Evolutionary conservation across 2,888 invertebrate species (phyloP).

Genomic region (Agrotis exclamationis): DNA sequence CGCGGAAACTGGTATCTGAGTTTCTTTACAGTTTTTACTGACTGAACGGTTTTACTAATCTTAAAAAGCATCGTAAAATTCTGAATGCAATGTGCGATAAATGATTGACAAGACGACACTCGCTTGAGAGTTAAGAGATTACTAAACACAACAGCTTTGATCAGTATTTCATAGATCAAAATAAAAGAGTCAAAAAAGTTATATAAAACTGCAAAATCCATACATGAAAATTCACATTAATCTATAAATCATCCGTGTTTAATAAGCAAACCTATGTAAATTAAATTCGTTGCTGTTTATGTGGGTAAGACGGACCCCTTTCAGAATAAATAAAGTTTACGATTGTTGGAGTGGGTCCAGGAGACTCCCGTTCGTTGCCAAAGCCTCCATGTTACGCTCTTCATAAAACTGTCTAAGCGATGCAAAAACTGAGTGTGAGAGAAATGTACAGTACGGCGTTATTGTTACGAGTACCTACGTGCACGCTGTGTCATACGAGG

Average conservation of each 20-base stretch:
- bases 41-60: too few relatives aligned
- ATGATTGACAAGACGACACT: not conserved
- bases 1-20: slow-evolving; percentile 39
- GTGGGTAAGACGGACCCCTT: slow-evolving; percentile 40
- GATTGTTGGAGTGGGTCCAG: slow-evolving; percentile 73
- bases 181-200: not conserved
- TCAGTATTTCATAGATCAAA: not conserved
- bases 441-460: not conserved
- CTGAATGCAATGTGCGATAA: not conserved
- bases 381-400: slow-evolving; percentile 8
- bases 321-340: slow-evolving; percentile 68
- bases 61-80: too few relatives aligned
- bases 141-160: not conserved
- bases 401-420: slow-evolving; percentile 5
- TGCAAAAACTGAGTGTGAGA: not conserved
- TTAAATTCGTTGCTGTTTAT: slow-evolving; percentile 11
- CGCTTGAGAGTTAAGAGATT: not conserved
- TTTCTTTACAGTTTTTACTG: slow-evolving; percentile 59
- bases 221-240: not conserved
- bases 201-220: slow-evolving; percentile 3
- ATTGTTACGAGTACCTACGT: not conserved
- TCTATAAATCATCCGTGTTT: slow-evolving; percentile 4
- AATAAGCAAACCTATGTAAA: not conserved
- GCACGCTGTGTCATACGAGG: not conserved
- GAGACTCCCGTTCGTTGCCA: slow-evolving; percentile 8